phyloP scores from a whole-genome alignment of 2,888 invertebrate species.

The Mimumesa dahlbomi region DNA sequence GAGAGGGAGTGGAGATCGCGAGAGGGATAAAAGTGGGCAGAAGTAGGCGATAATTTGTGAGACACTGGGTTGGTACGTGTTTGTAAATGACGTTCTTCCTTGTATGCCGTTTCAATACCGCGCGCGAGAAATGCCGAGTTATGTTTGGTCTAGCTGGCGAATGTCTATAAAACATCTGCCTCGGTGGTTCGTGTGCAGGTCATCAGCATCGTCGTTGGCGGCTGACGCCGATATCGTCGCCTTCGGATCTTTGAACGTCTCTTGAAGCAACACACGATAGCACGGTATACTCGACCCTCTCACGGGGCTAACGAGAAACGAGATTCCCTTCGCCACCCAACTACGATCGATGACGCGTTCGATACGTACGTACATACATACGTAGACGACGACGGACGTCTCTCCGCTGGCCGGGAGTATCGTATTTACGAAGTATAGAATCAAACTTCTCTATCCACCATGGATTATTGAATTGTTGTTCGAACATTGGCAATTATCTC shows the following conservation, averaged over 20 bases:
- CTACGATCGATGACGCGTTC: conserved; percentile 63
- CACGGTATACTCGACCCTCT: conserved; percentile 44
- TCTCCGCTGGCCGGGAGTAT: conserved; percentile 7
- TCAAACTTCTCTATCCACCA: conserved; percentile 22
- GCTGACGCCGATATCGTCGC: conserved; percentile 68
- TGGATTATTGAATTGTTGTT: conserved; percentile 24
- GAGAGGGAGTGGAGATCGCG: too few relatives aligned
- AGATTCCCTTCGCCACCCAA: conserved; percentile 75
- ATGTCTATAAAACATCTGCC: conserved; percentile 28
- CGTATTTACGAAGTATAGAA: conserved; percentile 27
- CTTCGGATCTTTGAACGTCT: conserved; percentile 67
- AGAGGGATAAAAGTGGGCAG: neutral
- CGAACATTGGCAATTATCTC: neutral
- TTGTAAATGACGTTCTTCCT: neutral
- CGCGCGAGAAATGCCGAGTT: neutral
- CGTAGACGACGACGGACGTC: too few relatives aligned
- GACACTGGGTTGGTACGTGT: neutral
- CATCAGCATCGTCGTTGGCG: conserved; percentile 67
- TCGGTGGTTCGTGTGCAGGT: conserved; percentile 36
- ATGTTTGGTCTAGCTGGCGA: conserved; percentile 29
- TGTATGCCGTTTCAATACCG: neutral
- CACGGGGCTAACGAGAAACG: conserved; percentile 73
- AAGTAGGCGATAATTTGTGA: neutral
- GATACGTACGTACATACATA: too few relatives aligned
- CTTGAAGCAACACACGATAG: conserved; percentile 61